Base-by-base conservation (phyloP, 2,888 invertebrate genomes). In the Linnaemya tessellans region DNA sequence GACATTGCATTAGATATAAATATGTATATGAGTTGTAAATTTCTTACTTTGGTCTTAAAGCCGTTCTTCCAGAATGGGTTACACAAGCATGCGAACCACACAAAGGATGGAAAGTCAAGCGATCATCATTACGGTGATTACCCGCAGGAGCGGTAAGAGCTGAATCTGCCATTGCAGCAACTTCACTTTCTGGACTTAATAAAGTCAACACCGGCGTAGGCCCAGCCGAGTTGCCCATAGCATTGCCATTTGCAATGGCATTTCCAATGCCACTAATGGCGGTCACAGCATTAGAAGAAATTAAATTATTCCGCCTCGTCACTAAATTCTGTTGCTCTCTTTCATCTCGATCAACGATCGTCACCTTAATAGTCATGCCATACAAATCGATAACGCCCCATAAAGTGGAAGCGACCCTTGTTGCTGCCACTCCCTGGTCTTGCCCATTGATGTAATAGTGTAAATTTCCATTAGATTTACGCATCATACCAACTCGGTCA, bases 331-430 rank as follows among this genome's bases (percentile, higher is more conserved):
- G 94, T 91, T 95, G 95, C 92, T 97, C 95, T 84, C 97, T 93
- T 90, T 96, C 96, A 90, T 97, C 97, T 1, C 96, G 94, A 92
- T 97, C 97, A 0, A 97, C 96, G 87, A 97, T 97, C 0, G 97
- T 96, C 3, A 97, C 96, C 93, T 96, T 96, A 22, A 97, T 97
- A 25, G 97, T 97, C 97, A 98, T 97, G 35, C 98, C 98, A 90
- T 98, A 98, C 2, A 98, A 94, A 93, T 98, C 98, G 49, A 98
- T 96, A 38, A 98, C 98, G 7, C 98, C 98, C 98, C 98, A 98
- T 3, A 98, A 95, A 58, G 95, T 95, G 41, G 94, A 93, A 0
- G 97, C 96, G 0, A 98, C 96, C 89, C 96, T 95, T 43, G 96
- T 96, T 0, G 97, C 96, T 0, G 98, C 98, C 20, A 98, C 94